Percentiles rank a stretch among this genome's conserved stretches.
phyloP scores from a whole-genome alignment of 2,797 vertebrate genomes.

The Buceros bicornis region DNA sequence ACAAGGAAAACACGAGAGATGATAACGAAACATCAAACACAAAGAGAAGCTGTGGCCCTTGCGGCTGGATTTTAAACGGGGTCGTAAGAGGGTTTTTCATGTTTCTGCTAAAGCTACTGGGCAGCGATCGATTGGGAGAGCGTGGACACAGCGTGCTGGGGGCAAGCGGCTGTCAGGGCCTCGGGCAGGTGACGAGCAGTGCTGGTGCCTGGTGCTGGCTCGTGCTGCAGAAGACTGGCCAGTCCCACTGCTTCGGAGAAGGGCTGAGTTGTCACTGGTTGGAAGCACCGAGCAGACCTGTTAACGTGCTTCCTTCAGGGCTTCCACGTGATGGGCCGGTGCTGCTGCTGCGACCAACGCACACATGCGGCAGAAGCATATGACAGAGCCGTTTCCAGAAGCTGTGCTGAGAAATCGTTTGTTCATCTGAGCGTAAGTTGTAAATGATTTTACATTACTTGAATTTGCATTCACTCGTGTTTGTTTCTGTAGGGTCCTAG shows the following conservation, averaged over 20 bases:
- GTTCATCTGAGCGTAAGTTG: not conserved
- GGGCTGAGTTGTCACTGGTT: rapidly evolving
- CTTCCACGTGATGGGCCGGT: not conserved
- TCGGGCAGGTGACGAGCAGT: rapidly evolving
- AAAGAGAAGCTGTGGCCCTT: not conserved
- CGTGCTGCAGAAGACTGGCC: not conserved
- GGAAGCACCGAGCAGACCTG: not conserved
- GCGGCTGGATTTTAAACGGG: not conserved
- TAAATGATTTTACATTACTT: not conserved
- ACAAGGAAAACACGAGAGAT: not conserved
- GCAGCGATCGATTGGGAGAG: not conserved
- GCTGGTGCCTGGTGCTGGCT: not conserved
- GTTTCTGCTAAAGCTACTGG: not conserved
- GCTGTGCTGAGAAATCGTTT: not conserved
- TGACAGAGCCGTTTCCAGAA: not conserved
- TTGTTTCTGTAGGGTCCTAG: not conserved
- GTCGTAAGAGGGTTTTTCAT: not conserved
- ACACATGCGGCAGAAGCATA: rapidly evolving
- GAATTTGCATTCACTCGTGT: not conserved
- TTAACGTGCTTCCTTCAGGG: not conserved
- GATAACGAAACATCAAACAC: not conserved
- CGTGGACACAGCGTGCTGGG: not conserved
- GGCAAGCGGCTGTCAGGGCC: no score
- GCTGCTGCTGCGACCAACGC: not conserved
- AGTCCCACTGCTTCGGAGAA: not conserved